phyloP scores from a whole-genome alignment of 2,888 invertebrate species.

The Nysson spinosus region DNA sequence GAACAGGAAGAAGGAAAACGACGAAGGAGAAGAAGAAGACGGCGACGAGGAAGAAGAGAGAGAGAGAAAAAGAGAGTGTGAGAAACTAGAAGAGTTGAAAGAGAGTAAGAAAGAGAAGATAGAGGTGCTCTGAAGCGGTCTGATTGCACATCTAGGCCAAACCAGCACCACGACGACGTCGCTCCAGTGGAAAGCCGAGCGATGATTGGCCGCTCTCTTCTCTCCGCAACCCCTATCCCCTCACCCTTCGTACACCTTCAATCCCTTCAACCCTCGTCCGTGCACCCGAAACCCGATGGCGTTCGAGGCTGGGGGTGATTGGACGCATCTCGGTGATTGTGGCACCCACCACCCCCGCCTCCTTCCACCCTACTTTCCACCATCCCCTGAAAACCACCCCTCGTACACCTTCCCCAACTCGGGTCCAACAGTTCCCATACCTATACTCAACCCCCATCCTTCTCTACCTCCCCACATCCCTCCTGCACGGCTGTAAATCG shows the following conservation, averaged over 20 bases:
- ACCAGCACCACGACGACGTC: constrained; percentile 73
- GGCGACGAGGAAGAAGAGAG: constrained; percentile 50
- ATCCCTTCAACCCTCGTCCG: constrained; percentile 57
- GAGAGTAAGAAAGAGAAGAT: constrained; percentile 50
- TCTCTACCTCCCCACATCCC: constrained; percentile 38
- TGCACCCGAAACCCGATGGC: constrained; percentile 65
- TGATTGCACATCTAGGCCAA: constrained; percentile 78
- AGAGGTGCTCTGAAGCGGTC: constrained; percentile 76
- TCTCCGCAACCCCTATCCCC: constrained; percentile 55
- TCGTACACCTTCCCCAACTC: constrained; percentile 28
- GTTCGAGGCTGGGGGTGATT: constrained; percentile 73
- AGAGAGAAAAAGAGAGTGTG: constrained; percentile 48
- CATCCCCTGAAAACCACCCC: constrained; percentile 30
- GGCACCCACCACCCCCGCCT: constrained; percentile 68
- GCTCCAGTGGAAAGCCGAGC: constrained; percentile 75
- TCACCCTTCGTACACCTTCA: constrained; percentile 53
- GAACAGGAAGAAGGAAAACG: constrained; percentile 53
- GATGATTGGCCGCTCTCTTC: constrained; percentile 73
- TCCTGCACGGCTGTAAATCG: constrained; percentile 76
- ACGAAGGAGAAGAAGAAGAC: constrained; percentile 50
- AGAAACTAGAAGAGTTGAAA: constrained; percentile 43
- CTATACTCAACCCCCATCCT: constrained; percentile 24
- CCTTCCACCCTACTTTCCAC: constrained; percentile 28
- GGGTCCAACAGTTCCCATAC: constrained; percentile 40
- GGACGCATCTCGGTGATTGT: constrained; percentile 78